A percentile compares a stretch with the other conserved stretches of the same genome.
Evolutionary conservation across 2,113 vertebrate species (phyloP).

Genomic region (Eudyptes chrysolophus): DNA sequence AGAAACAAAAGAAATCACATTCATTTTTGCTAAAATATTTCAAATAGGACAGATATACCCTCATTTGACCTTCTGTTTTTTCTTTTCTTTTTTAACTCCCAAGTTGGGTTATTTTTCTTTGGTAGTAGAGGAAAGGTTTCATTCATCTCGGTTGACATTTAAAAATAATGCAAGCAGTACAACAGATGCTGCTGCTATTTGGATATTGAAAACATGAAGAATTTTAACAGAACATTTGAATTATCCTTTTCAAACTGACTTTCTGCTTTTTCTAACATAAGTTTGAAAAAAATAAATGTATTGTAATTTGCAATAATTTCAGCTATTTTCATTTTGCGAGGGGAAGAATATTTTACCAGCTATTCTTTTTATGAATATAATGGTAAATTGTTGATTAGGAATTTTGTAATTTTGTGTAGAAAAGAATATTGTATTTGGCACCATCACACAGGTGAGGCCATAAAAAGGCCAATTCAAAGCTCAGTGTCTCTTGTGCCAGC

Average conservation of each 20-base stretch:
- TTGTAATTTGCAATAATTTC: background rate
- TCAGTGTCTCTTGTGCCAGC: background rate
- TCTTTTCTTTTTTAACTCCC: background rate
- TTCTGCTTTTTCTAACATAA: background rate
- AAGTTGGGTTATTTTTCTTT: background rate
- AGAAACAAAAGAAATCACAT: background rate
- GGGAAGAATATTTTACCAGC: background rate
- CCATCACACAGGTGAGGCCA: background rate
- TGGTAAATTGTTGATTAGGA: background rate
- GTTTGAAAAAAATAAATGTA: background rate
- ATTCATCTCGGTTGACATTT: background rate
- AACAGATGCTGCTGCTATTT: background rate
- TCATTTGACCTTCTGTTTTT: background rate
- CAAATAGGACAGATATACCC: background rate
- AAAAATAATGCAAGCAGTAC: background rate
- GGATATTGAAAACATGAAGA: background rate
- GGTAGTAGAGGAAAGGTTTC: background rate
- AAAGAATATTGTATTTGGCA: background rate
- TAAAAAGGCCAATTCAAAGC: background rate
- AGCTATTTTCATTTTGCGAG: background rate
- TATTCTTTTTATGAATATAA: background rate
- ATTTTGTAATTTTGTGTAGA: background rate
- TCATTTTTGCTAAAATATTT: background rate
- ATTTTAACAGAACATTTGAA: background rate
- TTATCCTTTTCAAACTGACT: background rate